Evolutionary conservation across 2,113 vertebrate genomes (phyloP).

Genomic region (Amphilophus citrinellus): DNA sequence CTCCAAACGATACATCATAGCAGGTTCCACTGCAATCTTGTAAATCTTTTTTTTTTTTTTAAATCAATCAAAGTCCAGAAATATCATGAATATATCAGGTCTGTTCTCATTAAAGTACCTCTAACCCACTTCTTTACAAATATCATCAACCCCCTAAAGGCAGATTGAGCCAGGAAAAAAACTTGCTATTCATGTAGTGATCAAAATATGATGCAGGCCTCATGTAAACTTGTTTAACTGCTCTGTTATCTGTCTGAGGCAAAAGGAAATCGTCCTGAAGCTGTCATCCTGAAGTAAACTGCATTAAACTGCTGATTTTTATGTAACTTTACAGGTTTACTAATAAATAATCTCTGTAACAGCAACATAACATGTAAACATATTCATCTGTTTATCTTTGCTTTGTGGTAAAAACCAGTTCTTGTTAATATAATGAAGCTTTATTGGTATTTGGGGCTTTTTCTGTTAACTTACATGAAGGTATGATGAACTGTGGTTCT

Average conservation of each 20-base stretch:
- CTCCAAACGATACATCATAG: too few species aligned
- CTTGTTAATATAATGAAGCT: not conserved
- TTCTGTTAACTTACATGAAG: constrained; percentile 90
- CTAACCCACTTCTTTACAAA: not conserved
- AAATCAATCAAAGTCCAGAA: too few species aligned
- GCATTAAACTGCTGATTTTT: not conserved
- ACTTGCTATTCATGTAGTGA: not conserved
- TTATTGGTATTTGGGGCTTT: not conserved
- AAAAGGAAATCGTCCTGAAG: not conserved
- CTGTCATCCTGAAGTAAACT: not conserved
- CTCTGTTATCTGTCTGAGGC: not conserved
- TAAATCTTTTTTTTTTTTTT: too few species aligned
- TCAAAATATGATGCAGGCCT: not conserved
- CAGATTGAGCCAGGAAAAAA: not conserved
- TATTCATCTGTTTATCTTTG: not conserved
- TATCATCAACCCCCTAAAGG: too few species aligned
- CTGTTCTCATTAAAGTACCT: not conserved
- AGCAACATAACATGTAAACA: not conserved
- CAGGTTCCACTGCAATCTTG: too few species aligned
- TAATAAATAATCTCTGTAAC: not conserved
- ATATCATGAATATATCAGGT: too few species aligned
- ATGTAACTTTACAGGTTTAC: not conserved
- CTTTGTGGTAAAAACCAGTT: not conserved
- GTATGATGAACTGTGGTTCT: constrained; percentile 98
- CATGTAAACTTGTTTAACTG: not conserved